Evolutionary conservation across 2,113 vertebrate species (phyloP), one percentile per base, ranked within the genome.

Genomic region (Psephotus haematonotus): DNA sequence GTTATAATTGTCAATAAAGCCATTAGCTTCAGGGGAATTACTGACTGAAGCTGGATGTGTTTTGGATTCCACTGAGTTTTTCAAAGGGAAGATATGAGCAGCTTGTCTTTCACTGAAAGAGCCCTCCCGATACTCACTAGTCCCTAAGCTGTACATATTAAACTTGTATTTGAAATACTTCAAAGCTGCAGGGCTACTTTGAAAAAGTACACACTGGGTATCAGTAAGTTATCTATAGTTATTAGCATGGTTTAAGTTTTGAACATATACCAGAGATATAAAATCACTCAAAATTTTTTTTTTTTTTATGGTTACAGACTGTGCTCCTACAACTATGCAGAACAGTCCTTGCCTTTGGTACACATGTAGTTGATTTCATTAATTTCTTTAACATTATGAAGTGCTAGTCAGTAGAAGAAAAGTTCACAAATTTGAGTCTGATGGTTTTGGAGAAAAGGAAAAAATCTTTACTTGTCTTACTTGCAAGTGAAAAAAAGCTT

Each of bases 1-100:
- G 23, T 44, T 88, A 53, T 46, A 95, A 43, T 49, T 88, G 86
- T 95, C 92, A 86, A 82, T 94, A 86, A 93, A 91, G 39, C 64
- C 29, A 64, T 83, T 94, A 84, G 72, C 80, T 95, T 81, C 62
- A 67, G 65, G 83, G 76, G 25, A 88, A 77, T 83, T 90, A 29
- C n/a, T 78, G 46, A 59, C 27, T 59, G 72, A 86, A 78, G 79
- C 1, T 3, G 37, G 80, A 83, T 83, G 41, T 77, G 43, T 39
- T 95, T 92, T 88, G 55, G n/a, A 75, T 91, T 94, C 60, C 55
- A 88, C 50, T 47, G 77, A 84, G 55, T 35, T 80, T 95, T 79
- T 65, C 63, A 71, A 86, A 83, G 33, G n/a, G 60, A 84, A 75
- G 33, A 53, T 64, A 68, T 7, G 17, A 96, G 35, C 50, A 22